Percentiles rank a stretch among this genome's conserved stretches.
Evolutionary conservation across 2,797 vertebrate species (phyloP).

Genomic region (Sarcoramphus papa): DNA sequence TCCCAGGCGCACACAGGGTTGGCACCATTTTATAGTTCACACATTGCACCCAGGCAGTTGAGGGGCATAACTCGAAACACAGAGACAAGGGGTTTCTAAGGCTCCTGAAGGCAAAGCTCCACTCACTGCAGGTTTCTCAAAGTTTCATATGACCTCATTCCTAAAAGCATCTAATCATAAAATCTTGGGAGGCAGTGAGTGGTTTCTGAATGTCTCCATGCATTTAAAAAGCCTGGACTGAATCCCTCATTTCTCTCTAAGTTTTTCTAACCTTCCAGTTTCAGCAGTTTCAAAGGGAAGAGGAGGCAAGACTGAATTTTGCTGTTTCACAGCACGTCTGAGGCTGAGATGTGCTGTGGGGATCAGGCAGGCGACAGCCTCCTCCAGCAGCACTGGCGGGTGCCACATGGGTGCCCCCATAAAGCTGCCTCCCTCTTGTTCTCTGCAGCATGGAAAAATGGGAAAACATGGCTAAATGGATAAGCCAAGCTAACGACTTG

Average conservation of each 20-base stretch:
- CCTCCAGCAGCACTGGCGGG: neutral
- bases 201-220: neutral
- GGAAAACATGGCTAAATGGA: neutral
- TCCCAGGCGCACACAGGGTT: neutral
- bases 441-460: neutral
- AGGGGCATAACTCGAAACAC: neutral
- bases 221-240: neutral
- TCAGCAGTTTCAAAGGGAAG: neutral
- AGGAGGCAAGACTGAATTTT: neutral
- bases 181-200: neutral
- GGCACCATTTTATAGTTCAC: neutral
- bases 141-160: neutral
- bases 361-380: fast-evolving
- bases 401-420: neutral
- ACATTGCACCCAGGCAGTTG: neutral
- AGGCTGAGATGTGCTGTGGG: neutral
- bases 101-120: neutral
- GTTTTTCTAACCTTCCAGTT: neutral
- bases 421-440: neutral
- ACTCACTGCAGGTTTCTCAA: neutral
- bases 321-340: neutral
- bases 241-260: neutral
- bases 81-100: neutral
- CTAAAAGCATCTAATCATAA: neutral
- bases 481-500: neutral